Conservation (phyloP, 2,888 invertebrate species). For the Latheticus oryzae region DNA sequence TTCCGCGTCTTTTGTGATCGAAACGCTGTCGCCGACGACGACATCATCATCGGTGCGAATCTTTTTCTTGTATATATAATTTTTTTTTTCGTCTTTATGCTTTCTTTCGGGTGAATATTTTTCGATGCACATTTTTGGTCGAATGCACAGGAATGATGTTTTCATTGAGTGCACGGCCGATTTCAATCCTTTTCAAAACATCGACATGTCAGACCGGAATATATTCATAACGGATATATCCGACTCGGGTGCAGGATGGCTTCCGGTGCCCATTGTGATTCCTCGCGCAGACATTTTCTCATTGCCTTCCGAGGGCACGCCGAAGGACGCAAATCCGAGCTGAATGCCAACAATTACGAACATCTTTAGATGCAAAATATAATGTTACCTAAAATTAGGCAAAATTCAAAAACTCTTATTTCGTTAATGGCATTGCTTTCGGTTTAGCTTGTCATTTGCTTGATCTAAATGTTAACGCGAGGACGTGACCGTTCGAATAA, state of each 20-base stretch:
- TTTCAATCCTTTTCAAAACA: slow-evolving; percentile 33
- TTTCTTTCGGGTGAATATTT: slow-evolving; percentile 13
- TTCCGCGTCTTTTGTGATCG: slow-evolving; percentile 34
- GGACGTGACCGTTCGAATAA: too few relatives aligned
- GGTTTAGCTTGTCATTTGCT: too few relatives aligned
- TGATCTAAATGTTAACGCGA: too few relatives aligned
- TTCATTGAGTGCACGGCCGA: slow-evolving; percentile 32
- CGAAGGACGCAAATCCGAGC: too few relatives aligned
- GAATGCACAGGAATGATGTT: slow-evolving; percentile 35
- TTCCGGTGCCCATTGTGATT: slow-evolving; percentile 50
- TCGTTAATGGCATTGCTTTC: too few relatives aligned
- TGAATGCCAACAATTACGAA: too few relatives aligned
- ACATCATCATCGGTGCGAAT: slow-evolving; percentile 22
- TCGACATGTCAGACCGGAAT: slow-evolving; percentile 40
- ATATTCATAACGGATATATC: slow-evolving; percentile 48
- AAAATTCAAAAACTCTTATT: too few relatives aligned
- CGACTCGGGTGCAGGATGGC: slow-evolving; percentile 45
- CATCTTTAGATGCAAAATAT: too few relatives aligned
- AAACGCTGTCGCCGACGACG: slow-evolving; percentile 24
- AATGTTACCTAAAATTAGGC: too few relatives aligned
- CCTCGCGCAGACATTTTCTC: too few relatives aligned
- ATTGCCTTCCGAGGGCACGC: too few relatives aligned
- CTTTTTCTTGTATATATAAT: slow-evolving; percentile 16
- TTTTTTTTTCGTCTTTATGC: too few relatives aligned
- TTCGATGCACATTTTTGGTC: slow-evolving; percentile 35